Evolutionary conservation across 2,888 invertebrate genomes (phyloP).

Genomic region (Andrena minutula): DNA sequence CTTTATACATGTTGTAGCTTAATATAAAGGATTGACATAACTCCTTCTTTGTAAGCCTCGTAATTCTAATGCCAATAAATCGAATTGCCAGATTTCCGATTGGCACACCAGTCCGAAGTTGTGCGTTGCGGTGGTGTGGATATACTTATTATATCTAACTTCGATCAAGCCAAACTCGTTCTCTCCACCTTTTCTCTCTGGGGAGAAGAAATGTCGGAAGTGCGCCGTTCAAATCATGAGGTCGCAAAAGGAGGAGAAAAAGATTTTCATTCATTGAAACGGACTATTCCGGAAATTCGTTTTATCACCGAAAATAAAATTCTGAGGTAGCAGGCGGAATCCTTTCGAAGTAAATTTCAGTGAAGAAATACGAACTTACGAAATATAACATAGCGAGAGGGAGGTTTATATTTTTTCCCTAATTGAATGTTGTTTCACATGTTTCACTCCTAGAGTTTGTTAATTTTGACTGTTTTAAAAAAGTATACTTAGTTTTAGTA

Average conservation of each 20-base stretch:
- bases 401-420: too few relatives aligned
- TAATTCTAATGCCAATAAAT: constrained; percentile 50
- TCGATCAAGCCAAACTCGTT: constrained; percentile 39
- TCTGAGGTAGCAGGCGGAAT: constrained; percentile 8
- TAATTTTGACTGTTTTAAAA: too few relatives aligned
- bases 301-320: constrained; percentile 40
- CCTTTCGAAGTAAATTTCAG: constrained; percentile 11
- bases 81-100: constrained; percentile 36
- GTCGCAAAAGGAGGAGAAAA: constrained; percentile 18
- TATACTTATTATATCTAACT: constrained; percentile 38
- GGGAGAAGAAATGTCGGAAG: constrained; percentile 49
- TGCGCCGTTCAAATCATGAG: constrained; percentile 44
- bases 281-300: constrained; percentile 47
- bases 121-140: constrained; percentile 1
- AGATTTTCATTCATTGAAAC: constrained; percentile 47
- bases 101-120: constrained; percentile 14
- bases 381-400: not conserved
- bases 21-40: too few relatives aligned
- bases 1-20: too few relatives aligned
- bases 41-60: not conserved
- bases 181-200: constrained; percentile 26
- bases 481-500: too few relatives aligned
- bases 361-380: not conserved
- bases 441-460: too few relatives aligned
- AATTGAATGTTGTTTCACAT: not conserved